These are phyloP conservation scores for Chrysochloris asiatica DNA, from an alignment of 2,113 vertebrate genomes.

Conservation along the genomic window DNA sequence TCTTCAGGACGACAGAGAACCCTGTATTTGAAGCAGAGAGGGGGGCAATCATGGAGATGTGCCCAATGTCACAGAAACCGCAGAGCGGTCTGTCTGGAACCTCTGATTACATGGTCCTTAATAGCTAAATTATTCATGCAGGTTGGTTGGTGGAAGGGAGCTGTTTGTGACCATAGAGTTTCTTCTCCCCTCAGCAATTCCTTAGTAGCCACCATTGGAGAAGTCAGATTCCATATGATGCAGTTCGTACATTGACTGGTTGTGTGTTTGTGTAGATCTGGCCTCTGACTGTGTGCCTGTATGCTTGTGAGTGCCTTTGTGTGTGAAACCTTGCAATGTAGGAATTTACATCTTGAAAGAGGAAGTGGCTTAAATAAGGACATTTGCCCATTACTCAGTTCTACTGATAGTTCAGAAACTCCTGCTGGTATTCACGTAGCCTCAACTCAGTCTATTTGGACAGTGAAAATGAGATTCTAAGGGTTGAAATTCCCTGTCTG, in stretches of 20 bases:
- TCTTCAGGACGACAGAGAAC: conserved; percentile 23
- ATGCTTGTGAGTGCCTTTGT: conserved; percentile 1
- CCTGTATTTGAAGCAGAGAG: conserved; percentile 6
- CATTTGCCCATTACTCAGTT: background rate
- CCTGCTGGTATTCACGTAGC: background rate
- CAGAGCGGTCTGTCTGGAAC: conserved; percentile 25
- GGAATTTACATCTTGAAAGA: conserved; percentile 4
- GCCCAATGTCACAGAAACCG: background rate
- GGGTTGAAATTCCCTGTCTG: background rate
- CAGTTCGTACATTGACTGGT: conserved; percentile 18
- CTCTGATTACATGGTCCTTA: conserved; percentile 74
- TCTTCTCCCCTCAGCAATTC: conserved; percentile 65
- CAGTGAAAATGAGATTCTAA: background rate
- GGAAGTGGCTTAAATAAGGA: background rate
- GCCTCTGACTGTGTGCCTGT: background rate
- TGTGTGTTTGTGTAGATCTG: background rate
- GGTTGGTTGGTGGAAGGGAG: conserved; percentile 56
- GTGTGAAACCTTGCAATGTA: conserved; percentile 18
- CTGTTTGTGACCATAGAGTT: conserved; percentile 1
- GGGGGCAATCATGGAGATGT: background rate
- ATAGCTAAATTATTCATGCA: conserved; percentile 81
- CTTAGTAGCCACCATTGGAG: conserved; percentile 43
- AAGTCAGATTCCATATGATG: conserved; percentile 40
- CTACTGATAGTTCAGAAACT: background rate
- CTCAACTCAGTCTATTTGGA: background rate